These are phyloP conservation scores for Pedicia rivosa DNA, from an alignment of 2,888 invertebrate genomes.

Conservation along the genomic window DNA sequence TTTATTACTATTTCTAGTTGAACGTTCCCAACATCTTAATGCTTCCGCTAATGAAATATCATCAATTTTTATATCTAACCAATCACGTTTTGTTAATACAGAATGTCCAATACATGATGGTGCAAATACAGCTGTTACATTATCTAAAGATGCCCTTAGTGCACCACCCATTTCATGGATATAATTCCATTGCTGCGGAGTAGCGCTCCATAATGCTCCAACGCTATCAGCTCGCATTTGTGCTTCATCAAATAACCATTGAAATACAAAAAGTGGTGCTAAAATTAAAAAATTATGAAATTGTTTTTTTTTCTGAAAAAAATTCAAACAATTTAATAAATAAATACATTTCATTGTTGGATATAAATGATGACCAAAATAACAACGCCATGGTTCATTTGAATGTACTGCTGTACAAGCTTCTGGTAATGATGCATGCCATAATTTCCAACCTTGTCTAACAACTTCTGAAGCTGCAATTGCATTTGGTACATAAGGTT, in stretches of 20 bases:
- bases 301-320: not conserved
- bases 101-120: conserved; percentile 90
- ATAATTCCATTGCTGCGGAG: conserved; percentile 85
- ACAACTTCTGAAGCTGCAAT: conserved; percentile 49
- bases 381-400: conserved; percentile 76
- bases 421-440: conserved; percentile 66
- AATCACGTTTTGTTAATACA: conserved; percentile 71
- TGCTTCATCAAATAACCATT: conserved; percentile 90
- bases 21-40: conserved; percentile 74
- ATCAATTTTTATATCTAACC: conserved; percentile 72
- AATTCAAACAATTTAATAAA: conserved; percentile 6
- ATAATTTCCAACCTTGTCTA: conserved; percentile 57
- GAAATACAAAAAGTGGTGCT: conserved; percentile 86
- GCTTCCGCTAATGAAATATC: conserved; percentile 73
- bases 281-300: conserved; percentile 14
- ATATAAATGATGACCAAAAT: conserved; percentile 79
- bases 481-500: conserved; percentile 48
- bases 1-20: conserved; percentile 24
- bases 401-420: conserved; percentile 53
- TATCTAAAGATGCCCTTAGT: conserved; percentile 60
- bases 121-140: conserved; percentile 80
- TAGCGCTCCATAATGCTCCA: conserved; percentile 71
- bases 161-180: conserved; percentile 82
- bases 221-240: conserved; percentile 89
- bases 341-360: conserved; percentile 57